Base-by-base conservation (phyloP, 2,888 invertebrate species). In the Machimus rusticus region DNA sequence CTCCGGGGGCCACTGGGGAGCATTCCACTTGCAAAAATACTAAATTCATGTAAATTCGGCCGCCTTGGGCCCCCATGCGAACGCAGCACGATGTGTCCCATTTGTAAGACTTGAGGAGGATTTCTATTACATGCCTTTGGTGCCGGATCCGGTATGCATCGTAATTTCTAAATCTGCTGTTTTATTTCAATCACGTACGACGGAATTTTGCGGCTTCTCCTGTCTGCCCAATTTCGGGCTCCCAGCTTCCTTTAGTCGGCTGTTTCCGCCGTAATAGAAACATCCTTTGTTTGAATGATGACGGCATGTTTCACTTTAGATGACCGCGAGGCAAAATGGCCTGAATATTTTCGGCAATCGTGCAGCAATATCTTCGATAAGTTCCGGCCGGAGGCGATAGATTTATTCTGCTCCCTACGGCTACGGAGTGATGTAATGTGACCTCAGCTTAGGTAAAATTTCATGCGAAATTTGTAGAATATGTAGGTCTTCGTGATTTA, bases 141-240 rank as follows among this genome's bases (percentile, higher is more conserved):
- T 79, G 16, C 46, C 46, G 79, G 51, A 79, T 79, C n/a, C 39
- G 28, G 28, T 31, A 79, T 79, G 28, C 51, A 46, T 79, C 43
- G n/a, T 43, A 78, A 78, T 43, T 78, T 51, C 51, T n/a, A 51
- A 51, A 79, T 31, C 79, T 79, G 43, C 79, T 79, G 34, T 14
- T 31, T 79, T 84, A 84, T 84, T 39, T 66, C 37, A 84, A 66
- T 84, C 82, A 84, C 82, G 82, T 84, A 39, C 28, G 5, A 28
- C n/a, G 37, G 82, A 57, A 66, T 84, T 82, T 84, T 84, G 57
- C 82, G 82, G 66, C 57, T 84, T 66, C 57, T 57, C 82, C 55
- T 84, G 37, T 84, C 23, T 46, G 82, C 79, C 28, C 79, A 51
- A 79, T 79, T 51, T 28, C n/a, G 79, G 28, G 46, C 28, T 79